These are phyloP conservation scores for Molorchus minor DNA, from an alignment of 2,888 invertebrate species.

Conservation along the genomic window DNA sequence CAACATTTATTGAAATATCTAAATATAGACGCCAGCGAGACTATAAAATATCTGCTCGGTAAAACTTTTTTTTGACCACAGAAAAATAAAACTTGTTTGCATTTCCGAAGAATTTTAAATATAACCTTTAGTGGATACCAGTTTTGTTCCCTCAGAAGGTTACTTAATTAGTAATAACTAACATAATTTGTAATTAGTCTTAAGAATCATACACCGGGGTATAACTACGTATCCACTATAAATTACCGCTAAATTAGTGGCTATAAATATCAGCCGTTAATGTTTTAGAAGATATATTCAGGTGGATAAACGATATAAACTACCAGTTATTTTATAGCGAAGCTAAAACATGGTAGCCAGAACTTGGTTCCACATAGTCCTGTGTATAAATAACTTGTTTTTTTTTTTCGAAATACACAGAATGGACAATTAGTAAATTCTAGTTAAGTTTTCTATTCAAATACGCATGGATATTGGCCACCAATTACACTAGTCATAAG, in stretches of 20 bases:
- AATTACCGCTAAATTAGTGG: background rate
- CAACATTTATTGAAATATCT: too few relatives aligned
- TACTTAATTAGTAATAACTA: constrained; percentile 16
- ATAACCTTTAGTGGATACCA: constrained; percentile 16
- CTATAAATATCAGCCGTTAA: constrained; percentile 1
- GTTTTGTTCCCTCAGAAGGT: constrained; percentile 7
- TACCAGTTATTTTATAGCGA: too few relatives aligned
- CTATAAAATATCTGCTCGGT: constrained; percentile 1
- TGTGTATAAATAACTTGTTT: too few relatives aligned
- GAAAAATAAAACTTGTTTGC: constrained; percentile 22
- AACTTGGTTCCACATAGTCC: too few relatives aligned
- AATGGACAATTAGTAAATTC: too few relatives aligned
- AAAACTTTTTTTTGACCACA: background rate
- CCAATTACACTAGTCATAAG: too few relatives aligned
- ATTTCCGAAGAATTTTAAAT: constrained; percentile 22
- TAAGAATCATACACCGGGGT: background rate
- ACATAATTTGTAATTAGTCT: constrained; percentile 7
- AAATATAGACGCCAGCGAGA: constrained; percentile 4
- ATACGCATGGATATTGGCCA: too few relatives aligned
- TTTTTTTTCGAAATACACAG: too few relatives aligned
- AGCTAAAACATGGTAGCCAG: too few relatives aligned
- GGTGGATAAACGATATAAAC: too few relatives aligned
- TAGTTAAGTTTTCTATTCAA: too few relatives aligned
- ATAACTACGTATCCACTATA: constrained; percentile 4
- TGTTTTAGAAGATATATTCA: background rate